Percentiles rank a stretch among this genome's conserved stretches.
Conservation (phyloP, 2,797 vertebrate species). For the Melopsittacus undulatus region DNA sequence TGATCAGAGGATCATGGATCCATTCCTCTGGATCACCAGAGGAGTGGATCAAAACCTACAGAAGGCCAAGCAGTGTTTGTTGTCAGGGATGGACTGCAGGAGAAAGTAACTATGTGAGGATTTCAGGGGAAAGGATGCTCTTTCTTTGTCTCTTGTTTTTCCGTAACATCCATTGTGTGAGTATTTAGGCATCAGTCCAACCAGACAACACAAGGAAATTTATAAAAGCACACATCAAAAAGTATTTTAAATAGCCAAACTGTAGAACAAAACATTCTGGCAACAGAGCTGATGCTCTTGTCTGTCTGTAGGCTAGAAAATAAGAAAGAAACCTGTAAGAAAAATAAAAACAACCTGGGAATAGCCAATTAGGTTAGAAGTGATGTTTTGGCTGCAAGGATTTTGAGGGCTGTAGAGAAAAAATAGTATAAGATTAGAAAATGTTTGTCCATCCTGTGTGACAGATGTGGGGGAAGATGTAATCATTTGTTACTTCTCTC, state of each 20-base stretch:
- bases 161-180: not conserved
- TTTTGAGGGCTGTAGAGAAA: conserved; percentile 17
- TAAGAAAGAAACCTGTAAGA: not conserved
- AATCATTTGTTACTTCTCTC: not conserved
- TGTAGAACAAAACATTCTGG: not conserved
- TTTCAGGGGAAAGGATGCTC: not conserved
- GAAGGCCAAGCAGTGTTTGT: not conserved
- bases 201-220: not conserved
- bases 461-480: conserved; percentile 8
- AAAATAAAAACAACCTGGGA: not conserved
- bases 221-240: not conserved
- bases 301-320: not conserved
- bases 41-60: not conserved
- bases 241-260: conserved; percentile 35
- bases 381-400: conserved; percentile 20
- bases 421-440: conserved; percentile 13
- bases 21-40: too few species aligned
- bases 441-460: not conserved
- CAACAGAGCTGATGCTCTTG: not conserved
- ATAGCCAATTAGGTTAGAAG: not conserved
- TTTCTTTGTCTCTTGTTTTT: not conserved
- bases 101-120: not conserved
- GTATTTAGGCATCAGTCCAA: not conserved
- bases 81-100: not conserved
- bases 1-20: not conserved